Conservation (phyloP, 1,140 invertebrate genomes). For the Meloidogyne hapla region DNA sequence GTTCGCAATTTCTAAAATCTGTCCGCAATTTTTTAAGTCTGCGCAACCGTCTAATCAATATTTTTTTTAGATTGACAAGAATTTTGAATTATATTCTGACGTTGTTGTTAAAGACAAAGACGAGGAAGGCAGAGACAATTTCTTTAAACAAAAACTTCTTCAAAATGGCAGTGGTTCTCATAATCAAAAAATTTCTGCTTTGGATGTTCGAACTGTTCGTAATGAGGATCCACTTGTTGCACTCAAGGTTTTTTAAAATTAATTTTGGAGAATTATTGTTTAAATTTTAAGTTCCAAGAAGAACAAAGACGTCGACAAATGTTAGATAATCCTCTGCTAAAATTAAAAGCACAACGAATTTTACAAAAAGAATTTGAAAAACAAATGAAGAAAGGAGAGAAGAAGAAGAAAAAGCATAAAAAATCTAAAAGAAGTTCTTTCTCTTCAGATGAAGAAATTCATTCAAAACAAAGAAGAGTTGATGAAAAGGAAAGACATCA, state of each 20-base stretch:
- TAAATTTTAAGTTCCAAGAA: conserved; percentile 42
- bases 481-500: conserved; percentile 2
- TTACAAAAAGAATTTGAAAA: conserved; percentile 46
- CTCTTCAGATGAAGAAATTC: conserved; percentile 19
- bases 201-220: conserved; percentile 40
- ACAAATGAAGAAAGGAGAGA: conserved; percentile 33
- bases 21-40: too few species aligned
- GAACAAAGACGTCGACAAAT: conserved; percentile 39
- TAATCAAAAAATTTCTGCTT: conserved; percentile 34
- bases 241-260: conserved; percentile 34
- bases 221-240: conserved; percentile 50
- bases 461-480: background rate
- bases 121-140: conserved; percentile 24
- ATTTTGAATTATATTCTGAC: conserved; percentile 52
- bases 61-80: conserved; percentile 48
- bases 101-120: conserved; percentile 47
- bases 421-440: conserved; percentile 27
- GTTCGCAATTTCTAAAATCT: too few species aligned
- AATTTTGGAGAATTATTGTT: background rate
- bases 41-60: background rate
- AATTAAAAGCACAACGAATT: conserved; percentile 42
- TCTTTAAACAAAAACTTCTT: conserved; percentile 32
- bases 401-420: conserved; percentile 46
- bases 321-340: conserved; percentile 46
- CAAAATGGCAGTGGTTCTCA: background rate